Base-by-base conservation (phyloP, 2,113 vertebrate species). In the Tachysurus vachellii region DNA sequence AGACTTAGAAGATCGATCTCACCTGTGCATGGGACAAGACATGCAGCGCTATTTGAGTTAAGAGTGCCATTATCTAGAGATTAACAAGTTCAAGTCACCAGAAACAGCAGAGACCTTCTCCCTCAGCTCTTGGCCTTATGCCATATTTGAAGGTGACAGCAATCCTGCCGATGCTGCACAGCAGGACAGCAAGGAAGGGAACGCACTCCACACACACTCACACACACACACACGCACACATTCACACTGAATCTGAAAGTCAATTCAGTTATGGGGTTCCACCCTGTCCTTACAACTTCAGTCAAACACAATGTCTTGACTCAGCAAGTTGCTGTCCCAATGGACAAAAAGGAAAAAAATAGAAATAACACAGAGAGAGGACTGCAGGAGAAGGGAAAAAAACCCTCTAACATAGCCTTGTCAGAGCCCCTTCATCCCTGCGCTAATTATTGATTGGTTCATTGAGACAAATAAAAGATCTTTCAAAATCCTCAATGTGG, bases 391-490 rank as follows among this genome's bases (percentile, higher is more conserved):
- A n/a, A 91, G 93, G 93, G 50, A 83, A 85, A 28, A 28, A 93
- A 93, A 36, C 36, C 91, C 93, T 94, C 95, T 95, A 81, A 91
- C 95, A 93, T 94, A 93, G 95, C 95, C 94, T 95, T 96, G 94
- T 95, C 94, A 94, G 95, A 96, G 95, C 96, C 94, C 91, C 92
- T 90, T 93, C 92, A 94, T 94, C 95, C 95, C 94, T 94, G 96
- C 92, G 93, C 95, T 96, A 97, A 97, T 97, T 97, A 99, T 98
- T 90, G 97, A 98, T 97, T 96, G 96, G 95, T 96, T 97, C 96
- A 98, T 98, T 98, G 98, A 96, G 95, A 95, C 95, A 98, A 96
- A 98, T 97, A 97, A 98, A 96, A 97, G 95, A 94, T 95, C 96
- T 95, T 95, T 96, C 91, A 95, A 42, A 97, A 96, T 97, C 95